Conservation (phyloP, 2,797 vertebrate genomes). For the Jordanella pulchra region DNA sequence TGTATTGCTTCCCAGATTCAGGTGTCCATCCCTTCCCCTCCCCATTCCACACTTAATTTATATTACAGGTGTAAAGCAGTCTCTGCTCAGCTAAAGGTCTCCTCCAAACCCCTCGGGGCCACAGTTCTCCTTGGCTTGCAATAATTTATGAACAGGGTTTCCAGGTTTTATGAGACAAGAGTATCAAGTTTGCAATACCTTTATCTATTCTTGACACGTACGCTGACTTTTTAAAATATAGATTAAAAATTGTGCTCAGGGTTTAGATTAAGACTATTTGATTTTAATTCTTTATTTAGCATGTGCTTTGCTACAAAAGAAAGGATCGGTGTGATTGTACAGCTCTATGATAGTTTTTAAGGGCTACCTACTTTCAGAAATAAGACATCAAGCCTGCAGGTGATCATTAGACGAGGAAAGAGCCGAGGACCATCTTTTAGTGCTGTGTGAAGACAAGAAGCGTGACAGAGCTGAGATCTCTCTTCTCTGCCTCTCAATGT, state of each 20-base stretch:
- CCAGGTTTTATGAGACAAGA: slow-evolving; percentile 67
- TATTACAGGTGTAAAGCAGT: slow-evolving; percentile 76
- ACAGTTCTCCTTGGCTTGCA: slow-evolving; percentile 54
- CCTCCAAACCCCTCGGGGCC: slow-evolving; percentile 67
- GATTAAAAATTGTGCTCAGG: slow-evolving; percentile 62
- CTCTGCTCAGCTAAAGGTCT: slow-evolving; percentile 69
- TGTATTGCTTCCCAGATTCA: slow-evolving; percentile 53
- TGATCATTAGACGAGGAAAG: slow-evolving; percentile 52
- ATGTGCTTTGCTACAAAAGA: neutral
- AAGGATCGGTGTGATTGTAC: neutral
- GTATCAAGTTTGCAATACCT: slow-evolving; percentile 67
- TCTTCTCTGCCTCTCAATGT: slow-evolving; percentile 58
- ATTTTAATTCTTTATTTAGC: slow-evolving; percentile 7
- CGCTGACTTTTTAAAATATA: slow-evolving; percentile 69
- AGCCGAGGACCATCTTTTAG: slow-evolving; percentile 29
- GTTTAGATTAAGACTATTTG: slow-evolving; percentile 51
- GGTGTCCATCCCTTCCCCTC: slow-evolving; percentile 52
- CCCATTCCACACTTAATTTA: slow-evolving; percentile 67
- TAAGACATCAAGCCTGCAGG: slow-evolving; percentile 32
- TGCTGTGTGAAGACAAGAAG: slow-evolving; percentile 36
- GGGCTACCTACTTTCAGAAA: slow-evolving; percentile 28
- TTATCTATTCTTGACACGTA: slow-evolving; percentile 68
- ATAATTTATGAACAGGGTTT: slow-evolving; percentile 76
- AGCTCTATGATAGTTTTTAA: slow-evolving; percentile 34
- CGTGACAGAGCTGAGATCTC: slow-evolving; percentile 44